These are phyloP conservation scores for Leptobrachium leishanense DNA, from an alignment of 2,113 vertebrate species.

Conservation along the genomic window DNA sequence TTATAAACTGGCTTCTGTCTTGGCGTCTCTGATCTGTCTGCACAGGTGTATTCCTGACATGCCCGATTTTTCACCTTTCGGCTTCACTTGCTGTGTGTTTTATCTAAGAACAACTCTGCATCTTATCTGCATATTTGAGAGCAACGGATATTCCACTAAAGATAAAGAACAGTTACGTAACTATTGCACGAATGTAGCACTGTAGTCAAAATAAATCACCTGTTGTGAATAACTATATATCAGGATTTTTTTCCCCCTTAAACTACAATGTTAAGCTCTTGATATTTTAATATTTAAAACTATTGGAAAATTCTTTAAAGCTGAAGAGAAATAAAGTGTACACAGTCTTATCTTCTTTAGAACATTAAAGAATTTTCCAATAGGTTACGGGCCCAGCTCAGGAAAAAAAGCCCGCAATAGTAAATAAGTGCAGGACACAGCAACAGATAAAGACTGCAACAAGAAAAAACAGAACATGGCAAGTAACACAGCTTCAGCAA, in stretches of 20 bases:
- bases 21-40: conserved; percentile 34
- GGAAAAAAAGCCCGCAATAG: too few relatives aligned
- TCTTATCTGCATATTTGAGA: conserved; percentile 25
- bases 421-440: too few relatives aligned
- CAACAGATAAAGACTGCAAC: too few relatives aligned
- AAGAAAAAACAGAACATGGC: too few relatives aligned
- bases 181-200: conserved; percentile 29
- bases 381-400: too few relatives aligned
- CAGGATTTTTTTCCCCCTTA: not conserved
- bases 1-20: conserved; percentile 20
- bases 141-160: conserved; percentile 19
- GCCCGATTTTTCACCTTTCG: conserved; percentile 32
- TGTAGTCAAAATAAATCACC: conserved; percentile 34
- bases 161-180: conserved; percentile 21
- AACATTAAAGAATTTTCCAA: too few relatives aligned
- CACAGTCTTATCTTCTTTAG: too few relatives aligned
- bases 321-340: too few relatives aligned
- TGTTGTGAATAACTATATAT: conserved; percentile 8
- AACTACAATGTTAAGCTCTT: too few relatives aligned
- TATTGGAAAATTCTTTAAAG: too few relatives aligned
- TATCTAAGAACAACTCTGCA: conserved; percentile 8
- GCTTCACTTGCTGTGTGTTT: conserved; percentile 16
- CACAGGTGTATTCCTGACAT: not conserved
- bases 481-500: too few relatives aligned
- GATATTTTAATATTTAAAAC: too few relatives aligned